Evolutionary conservation across 2,113 vertebrate genomes (phyloP).

Genomic region (Protobothrops flavoviridis): DNA sequence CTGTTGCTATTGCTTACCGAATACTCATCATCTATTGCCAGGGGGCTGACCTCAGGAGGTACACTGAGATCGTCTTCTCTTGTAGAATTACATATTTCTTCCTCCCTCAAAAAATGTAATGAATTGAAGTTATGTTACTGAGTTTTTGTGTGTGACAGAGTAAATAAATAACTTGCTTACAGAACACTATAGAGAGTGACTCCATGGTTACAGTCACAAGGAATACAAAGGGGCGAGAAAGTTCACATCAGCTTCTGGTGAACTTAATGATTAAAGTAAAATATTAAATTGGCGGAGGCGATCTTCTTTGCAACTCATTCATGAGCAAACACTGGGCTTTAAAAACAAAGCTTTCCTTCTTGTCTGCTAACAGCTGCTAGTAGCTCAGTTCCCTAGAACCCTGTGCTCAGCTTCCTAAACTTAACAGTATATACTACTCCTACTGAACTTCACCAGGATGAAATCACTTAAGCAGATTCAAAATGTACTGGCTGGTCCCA

Average conservation of each 20-base stretch:
- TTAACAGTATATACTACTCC: background rate
- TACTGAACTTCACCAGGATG: background rate
- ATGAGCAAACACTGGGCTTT: background rate
- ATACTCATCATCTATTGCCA: background rate
- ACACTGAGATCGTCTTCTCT: background rate
- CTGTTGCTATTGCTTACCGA: background rate
- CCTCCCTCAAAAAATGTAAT: background rate
- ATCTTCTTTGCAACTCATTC: background rate
- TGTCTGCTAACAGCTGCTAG: background rate
- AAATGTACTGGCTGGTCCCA: background rate
- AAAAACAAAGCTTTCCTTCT: background rate
- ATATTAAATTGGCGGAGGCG: background rate
- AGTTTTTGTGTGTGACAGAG: background rate
- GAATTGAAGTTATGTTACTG: background rate
- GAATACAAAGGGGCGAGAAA: background rate
- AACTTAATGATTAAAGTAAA: constrained; percentile 5
- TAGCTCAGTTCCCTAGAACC: background rate
- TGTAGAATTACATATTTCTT: background rate
- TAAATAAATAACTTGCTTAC: background rate
- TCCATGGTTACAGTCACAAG: background rate
- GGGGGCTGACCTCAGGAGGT: background rate
- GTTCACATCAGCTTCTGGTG: background rate
- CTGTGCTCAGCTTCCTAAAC: background rate
- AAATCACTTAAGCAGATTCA: background rate
- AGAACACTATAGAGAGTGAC: background rate